Percentiles rank a stretch among this genome's conserved stretches.
Evolutionary conservation across 2,797 vertebrate species (phyloP).

Genomic region (Menidia menidia): DNA sequence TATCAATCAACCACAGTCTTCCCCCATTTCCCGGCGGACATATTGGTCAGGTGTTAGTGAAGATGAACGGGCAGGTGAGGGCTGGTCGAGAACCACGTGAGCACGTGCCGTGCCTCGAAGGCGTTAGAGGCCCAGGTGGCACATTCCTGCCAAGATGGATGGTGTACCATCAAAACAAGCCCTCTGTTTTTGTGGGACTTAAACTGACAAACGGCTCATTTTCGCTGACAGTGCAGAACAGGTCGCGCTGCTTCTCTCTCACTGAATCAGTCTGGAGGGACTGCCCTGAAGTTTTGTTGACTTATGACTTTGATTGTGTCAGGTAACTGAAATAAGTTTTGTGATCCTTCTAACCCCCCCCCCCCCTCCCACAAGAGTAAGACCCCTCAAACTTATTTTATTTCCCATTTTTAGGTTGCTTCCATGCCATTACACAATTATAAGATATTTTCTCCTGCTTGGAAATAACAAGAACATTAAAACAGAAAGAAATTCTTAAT

Average conservation of each 20-base stretch:
- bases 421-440: no score
- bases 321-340: no score
- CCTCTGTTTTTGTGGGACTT: not conserved
- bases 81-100: not conserved
- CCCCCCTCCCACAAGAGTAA: no score
- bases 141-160: slow-evolving; percentile 36
- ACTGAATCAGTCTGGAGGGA: not conserved
- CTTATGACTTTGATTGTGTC: no score
- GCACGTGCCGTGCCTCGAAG: not conserved
- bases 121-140: slow-evolving; percentile 19
- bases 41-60: not conserved
- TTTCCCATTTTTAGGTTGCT: no score
- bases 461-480: not conserved
- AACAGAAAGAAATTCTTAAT: not conserved
- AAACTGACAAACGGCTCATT: not conserved
- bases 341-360: no score
- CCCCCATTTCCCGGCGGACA: no score
- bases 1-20: no score
- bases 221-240: no score
- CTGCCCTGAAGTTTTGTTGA: not conserved
- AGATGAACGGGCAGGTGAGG: slow-evolving; percentile 14
- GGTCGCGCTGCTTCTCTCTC: not conserved
- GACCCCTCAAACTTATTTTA: no score
- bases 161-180: slow-evolving; percentile 21
- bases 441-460: not conserved